Base-by-base conservation (phyloP, 2,888 invertebrate genomes). In the Malacosoma neustria region DNA sequence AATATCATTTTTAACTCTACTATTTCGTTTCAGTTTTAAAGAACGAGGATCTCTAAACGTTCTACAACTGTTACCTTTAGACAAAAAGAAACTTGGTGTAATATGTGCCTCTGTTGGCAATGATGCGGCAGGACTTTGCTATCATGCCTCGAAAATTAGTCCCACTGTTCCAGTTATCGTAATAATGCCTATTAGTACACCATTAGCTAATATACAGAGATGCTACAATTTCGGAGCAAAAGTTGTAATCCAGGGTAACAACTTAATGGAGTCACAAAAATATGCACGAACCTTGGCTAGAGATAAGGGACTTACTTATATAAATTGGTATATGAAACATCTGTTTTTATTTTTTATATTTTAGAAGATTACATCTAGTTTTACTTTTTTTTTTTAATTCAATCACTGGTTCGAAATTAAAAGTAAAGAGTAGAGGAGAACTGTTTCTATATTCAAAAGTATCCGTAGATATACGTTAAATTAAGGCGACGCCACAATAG, bases 31-130 rank as follows among this genome's bases (percentile, higher is more conserved):
- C 57, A 91, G 92, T 64, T 92, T 92, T 61, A 93, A 93, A 69
- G 93, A 92, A 62, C 75, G 93, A 51, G 93, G 93, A 12, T 89
- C 90, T 1, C 60, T 91, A 30, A 90, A 90, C 58, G 88, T 88
- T 1, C 70, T 93, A 14, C 67, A 88, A 50, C 84, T 85, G 65
- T 62, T 93, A 34, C 61, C 86, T 2, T 46, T 72, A 43, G 89
- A 89, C 36, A 88, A 91, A 61, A 88, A 87, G 57, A 79, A 80
- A 48, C 66, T 71, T 4, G 93, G 93, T 3, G 88, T 93, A 1
- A 89, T 91, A 15, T 86, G 92, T 7, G 92, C 91, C 0, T 91
- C 91, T 4, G 84, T 90, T 7, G 93, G 93, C 0, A 93, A 93
- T 61, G 92, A 91, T 57, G 92, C 91, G 0, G 68, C 89, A 30